phyloP scores from a whole-genome alignment of 2,888 invertebrate species.

The Hipparchia semele region DNA sequence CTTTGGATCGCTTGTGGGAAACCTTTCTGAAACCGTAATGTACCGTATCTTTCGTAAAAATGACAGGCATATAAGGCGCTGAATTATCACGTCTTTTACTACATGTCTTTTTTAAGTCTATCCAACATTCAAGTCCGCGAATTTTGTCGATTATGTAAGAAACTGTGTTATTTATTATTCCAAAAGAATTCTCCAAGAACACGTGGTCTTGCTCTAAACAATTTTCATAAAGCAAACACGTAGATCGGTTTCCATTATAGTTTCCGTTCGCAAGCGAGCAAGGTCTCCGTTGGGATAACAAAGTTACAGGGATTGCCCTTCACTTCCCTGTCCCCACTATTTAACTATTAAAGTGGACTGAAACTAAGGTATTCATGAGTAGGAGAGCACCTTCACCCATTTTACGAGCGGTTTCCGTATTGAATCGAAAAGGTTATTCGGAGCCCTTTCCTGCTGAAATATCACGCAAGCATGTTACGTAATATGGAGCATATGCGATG shows the following conservation, averaged over 20 bases:
- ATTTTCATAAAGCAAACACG: constrained; percentile 27
- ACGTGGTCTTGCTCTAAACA: constrained; percentile 3
- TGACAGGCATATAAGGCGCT: no score
- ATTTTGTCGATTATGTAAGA: no score
- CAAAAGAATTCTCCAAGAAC: constrained; percentile 24
- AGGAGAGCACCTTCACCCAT: constrained; percentile 67
- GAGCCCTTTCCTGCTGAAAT: constrained; percentile 63
- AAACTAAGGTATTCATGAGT: constrained; percentile 79
- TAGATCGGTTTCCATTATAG: constrained; percentile 30
- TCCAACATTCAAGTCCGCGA: no score
- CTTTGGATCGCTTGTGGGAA: no score
- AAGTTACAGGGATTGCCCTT: constrained; percentile 50
- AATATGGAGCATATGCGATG: constrained; percentile 56
- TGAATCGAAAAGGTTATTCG: constrained; percentile 75
- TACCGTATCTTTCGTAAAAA: no score
- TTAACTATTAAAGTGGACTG: constrained; percentile 76
- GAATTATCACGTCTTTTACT: no score
- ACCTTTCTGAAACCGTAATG: no score
- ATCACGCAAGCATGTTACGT: constrained; percentile 62
- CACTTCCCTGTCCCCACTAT: constrained; percentile 58
- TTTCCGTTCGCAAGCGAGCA: constrained; percentile 37
- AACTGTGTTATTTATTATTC: no score
- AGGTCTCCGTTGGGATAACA: constrained; percentile 42
- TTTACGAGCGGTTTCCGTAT: constrained; percentile 74
- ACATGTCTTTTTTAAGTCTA: no score